These are phyloP conservation scores for Agrenia bidenticulata DNA, from an alignment of 2,888 invertebrate species.

Conservation along the genomic window DNA sequence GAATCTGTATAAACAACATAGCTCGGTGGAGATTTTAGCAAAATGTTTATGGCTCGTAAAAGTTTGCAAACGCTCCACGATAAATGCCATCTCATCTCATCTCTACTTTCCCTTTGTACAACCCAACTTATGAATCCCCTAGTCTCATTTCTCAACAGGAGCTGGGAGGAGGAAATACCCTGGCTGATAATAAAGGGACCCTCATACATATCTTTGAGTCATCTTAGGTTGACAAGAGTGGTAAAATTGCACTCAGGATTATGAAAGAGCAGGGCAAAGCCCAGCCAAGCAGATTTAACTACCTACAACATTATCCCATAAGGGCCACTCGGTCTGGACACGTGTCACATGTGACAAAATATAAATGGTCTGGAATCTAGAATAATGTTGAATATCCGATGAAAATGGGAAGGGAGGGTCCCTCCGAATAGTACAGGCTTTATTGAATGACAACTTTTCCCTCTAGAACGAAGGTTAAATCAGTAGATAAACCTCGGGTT, in stretches of 20 bases:
- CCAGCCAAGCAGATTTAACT: constrained; percentile 22
- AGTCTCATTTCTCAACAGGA: neutral
- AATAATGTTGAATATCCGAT: neutral
- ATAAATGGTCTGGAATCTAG: neutral
- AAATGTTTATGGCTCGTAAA: constrained; percentile 51
- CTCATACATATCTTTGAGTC: constrained; percentile 14
- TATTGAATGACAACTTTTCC: too few species aligned
- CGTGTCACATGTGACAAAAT: constrained; percentile 4
- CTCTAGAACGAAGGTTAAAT: too few species aligned
- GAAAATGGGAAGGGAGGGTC: neutral
- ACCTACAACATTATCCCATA: constrained; percentile 6
- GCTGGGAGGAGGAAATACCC: constrained; percentile 1
- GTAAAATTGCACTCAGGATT: constrained; percentile 30
- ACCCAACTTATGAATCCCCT: neutral
- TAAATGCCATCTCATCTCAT: neutral
- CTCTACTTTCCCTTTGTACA: neutral
- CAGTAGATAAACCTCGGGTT: constrained; percentile 5
- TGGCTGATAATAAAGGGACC: constrained; percentile 6
- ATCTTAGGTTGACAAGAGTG: constrained; percentile 17
- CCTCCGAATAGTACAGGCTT: too few species aligned
- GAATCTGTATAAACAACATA: constrained; percentile 22
- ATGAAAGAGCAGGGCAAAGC: constrained; percentile 13
- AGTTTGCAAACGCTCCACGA: constrained; percentile 20
- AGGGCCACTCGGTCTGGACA: constrained; percentile 1
- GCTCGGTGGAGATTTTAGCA: constrained; percentile 27